Conservation (phyloP, 2,888 invertebrate species). For the Acanthoscelides obtectus region DNA sequence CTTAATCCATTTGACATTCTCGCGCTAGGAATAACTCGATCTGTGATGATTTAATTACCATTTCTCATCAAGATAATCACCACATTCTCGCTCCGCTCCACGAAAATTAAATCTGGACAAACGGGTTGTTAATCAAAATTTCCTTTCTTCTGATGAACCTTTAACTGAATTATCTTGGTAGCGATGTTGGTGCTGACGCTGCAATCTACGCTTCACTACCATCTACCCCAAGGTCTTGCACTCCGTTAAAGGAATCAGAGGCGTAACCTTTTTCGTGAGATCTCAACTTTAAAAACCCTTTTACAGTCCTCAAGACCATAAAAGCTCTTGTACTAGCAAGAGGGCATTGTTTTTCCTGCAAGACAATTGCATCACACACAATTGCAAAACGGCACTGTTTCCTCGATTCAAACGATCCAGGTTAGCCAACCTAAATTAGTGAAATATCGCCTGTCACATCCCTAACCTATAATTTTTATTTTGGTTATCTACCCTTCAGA, state of each 20-base stretch:
- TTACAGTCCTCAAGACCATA: too few relatives aligned
- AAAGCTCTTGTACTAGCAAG: too few relatives aligned
- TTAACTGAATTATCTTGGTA: slow-evolving; percentile 21
- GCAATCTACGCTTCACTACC: background rate
- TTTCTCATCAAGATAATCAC: background rate
- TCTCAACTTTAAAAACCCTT: too few relatives aligned
- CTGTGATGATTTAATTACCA: background rate
- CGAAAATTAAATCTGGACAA: slow-evolving; percentile 7
- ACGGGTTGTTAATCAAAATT: slow-evolving; percentile 5
- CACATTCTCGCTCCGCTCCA: background rate
- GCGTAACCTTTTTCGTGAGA: background rate
- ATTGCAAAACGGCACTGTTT: too few relatives aligned
- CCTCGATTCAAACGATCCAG: too few relatives aligned
- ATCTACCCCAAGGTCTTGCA: background rate
- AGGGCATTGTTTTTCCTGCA: too few relatives aligned
- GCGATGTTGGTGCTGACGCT: background rate
- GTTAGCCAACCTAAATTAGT: too few relatives aligned
- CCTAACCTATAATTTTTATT: too few relatives aligned
- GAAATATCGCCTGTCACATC: too few relatives aligned
- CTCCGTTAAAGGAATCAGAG: background rate
- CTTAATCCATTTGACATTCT: background rate
- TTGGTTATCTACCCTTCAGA: too few relatives aligned
- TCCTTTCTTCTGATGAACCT: slow-evolving; percentile 19
- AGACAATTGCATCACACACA: too few relatives aligned
- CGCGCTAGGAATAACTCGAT: background rate